Evolutionary conservation across 2,113 vertebrate genomes (phyloP).

Genomic region (Coracopsis vasa): DNA sequence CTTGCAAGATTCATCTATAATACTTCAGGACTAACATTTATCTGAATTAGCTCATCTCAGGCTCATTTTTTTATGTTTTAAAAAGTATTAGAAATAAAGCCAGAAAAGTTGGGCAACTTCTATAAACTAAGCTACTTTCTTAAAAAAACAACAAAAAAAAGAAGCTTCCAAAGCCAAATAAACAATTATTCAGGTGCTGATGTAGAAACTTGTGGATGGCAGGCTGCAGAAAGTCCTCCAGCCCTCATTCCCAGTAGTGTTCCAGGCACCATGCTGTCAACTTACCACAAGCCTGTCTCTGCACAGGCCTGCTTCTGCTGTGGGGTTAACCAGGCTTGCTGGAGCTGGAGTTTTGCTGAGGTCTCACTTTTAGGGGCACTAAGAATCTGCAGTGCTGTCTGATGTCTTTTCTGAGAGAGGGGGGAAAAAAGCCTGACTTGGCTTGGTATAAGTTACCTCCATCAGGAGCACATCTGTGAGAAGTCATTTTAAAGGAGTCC

Average conservation of each 20-base stretch:
- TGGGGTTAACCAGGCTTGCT: neutral
- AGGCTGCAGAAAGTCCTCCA: neutral
- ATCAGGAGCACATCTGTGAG: neutral
- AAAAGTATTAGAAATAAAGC: neutral
- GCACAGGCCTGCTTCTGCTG: neutral
- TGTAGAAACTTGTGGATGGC: neutral
- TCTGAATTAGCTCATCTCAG: neutral
- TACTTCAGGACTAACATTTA: neutral
- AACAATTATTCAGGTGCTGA: neutral
- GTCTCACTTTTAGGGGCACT: neutral
- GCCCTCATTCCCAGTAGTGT: neutral
- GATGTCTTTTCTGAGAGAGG: neutral
- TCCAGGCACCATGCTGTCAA: neutral
- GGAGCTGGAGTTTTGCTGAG: neutral
- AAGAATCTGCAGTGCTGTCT: neutral
- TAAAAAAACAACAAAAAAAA: too few species aligned
- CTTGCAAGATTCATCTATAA: neutral
- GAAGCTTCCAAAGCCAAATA: neutral
- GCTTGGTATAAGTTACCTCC: neutral
- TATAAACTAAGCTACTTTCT: neutral
- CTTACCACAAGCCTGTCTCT: neutral
- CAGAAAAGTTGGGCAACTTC: neutral
- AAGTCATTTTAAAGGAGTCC: neutral
- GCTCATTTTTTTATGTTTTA: neutral
- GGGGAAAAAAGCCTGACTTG: neutral